Evolutionary conservation across 2,113 vertebrate genomes (phyloP), one percentile per base, ranked within the genome.

Genomic region (Bostrychus sinensis): DNA sequence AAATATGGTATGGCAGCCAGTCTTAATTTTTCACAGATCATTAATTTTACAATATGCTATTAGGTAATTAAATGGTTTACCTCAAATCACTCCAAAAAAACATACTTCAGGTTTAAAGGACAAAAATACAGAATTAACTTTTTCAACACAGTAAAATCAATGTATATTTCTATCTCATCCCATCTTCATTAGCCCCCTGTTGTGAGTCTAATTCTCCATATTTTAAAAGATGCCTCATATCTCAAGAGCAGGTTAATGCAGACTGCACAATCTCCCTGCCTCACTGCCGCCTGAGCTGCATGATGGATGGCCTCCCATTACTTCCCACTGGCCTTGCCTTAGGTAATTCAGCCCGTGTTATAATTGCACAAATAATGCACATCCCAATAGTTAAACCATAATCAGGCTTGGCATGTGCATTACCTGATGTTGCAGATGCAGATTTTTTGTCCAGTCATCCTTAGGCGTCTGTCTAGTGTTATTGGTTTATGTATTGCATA

Each of bases 231-330:
- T 3, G 5, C 22, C 2, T 8, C 16, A 37, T 48, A 56, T 69
- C 59, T 43, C 26, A 22, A 32, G 50, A 42, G 59, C 23, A 64
- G 48, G 22, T 46, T 26, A 12, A 28, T 28, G 16, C 5, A 16
- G 13, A 8, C 19, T 12, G n/a, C 51, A 41, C 25, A 45, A 57
- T 66, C 57, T 53, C 60, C 10, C 14, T 50, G 42, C 19, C 20
- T 16, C 26, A 11, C 36, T 10, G 34, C 28, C 34, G 32, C 46
- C 10, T 38, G 12, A 19, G 62, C 48, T 37, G 9, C 51, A 55
- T 62, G 74, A 74, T 77, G 66, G 66, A 81, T 67, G 70, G 45
- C 53, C 62, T 43, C 43, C 30, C 39, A 59, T 70, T 73, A 55
- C 36, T 34, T 63, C 34, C 50, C 56, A 38, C 26, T 50, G 55